phyloP scores from a whole-genome alignment of 2,797 vertebrate genomes.

The Malurus leucopterus region DNA sequence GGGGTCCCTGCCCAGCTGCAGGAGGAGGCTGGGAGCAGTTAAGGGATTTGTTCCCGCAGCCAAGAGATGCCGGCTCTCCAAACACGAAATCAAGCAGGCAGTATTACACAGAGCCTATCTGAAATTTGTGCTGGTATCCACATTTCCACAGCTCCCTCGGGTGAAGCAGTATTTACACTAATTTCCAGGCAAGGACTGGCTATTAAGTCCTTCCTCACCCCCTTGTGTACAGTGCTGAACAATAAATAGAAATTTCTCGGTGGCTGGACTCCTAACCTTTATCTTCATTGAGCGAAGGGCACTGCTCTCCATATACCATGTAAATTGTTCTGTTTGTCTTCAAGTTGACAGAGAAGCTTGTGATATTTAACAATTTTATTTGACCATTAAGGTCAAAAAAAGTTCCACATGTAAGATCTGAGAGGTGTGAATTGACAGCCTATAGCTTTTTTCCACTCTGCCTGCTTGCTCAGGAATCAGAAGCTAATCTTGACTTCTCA shows the following conservation, averaged over 20 bases:
- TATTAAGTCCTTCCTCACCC: constrained; percentile 61
- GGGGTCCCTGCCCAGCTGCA: accelerated
- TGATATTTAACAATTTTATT: constrained; percentile 69
- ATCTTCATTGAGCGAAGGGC: constrained; percentile 56
- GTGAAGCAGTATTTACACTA: constrained; percentile 55
- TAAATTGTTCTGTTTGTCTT: constrained; percentile 64
- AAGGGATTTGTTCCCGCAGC: neutral
- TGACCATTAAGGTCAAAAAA: constrained; percentile 63
- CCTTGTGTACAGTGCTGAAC: constrained; percentile 54
- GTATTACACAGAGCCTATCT: neutral
- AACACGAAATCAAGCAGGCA: neutral
- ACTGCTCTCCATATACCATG: constrained; percentile 57
- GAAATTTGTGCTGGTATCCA: constrained; percentile 19
- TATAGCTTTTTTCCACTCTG: neutral
- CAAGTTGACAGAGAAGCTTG: constrained; percentile 59
- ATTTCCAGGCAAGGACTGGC: constrained; percentile 58
- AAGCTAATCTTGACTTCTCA: constrained; percentile 39
- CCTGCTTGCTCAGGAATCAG: constrained; percentile 15
- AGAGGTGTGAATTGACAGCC: constrained; percentile 27
- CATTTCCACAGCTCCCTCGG: constrained; percentile 2
- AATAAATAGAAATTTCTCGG: constrained; percentile 60
- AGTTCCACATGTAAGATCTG: constrained; percentile 29
- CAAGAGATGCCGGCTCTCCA: neutral
- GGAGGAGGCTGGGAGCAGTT: neutral
- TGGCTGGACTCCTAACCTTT: constrained; percentile 64